A percentile compares a stretch with the other conserved stretches of the same genome.
phyloP scores from a whole-genome alignment of 2,113 vertebrate genomes.

The Anser cygnoides region DNA sequence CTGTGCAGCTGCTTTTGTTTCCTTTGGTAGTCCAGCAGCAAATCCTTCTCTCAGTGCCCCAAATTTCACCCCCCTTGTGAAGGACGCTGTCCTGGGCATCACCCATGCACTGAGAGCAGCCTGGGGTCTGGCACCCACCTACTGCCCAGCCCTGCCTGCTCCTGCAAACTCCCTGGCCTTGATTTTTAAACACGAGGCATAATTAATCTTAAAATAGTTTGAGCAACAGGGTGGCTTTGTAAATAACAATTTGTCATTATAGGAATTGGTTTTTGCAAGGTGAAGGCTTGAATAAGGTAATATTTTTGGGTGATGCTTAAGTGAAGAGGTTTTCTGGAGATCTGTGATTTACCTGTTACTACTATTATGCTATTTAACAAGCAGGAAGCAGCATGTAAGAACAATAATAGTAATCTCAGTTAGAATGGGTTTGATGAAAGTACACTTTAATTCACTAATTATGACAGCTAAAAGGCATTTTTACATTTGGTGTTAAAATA shows the following conservation, averaged over 20 bases:
- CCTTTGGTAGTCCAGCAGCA: neutral
- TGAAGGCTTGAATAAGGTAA: neutral
- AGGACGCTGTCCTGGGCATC: neutral
- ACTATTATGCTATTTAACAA: constrained; percentile 12
- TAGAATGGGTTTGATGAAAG: constrained; percentile 76
- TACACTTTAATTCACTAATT: constrained; percentile 81
- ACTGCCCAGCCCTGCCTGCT: accelerated
- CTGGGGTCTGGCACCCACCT: accelerated
- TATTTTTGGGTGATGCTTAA: constrained; percentile 36
- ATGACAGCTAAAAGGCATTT: constrained; percentile 78
- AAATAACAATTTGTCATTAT: constrained; percentile 26
- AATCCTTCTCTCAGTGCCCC: neutral
- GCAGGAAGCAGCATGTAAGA: neutral
- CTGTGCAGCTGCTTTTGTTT: neutral
- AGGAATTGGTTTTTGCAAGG: constrained; percentile 10
- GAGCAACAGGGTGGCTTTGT: constrained; percentile 12
- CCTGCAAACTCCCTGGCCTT: neutral
- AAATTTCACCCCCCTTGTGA: neutral
- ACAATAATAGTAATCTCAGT: constrained; percentile 70
- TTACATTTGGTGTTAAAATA: constrained; percentile 77
- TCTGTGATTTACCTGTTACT: constrained; percentile 59
- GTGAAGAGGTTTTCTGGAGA: constrained; percentile 29
- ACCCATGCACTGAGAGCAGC: accelerated
- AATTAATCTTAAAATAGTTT: constrained; percentile 48
- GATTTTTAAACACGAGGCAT: constrained; percentile 21